Base-by-base conservation (phyloP, 2,113 vertebrate species). In the Callionymus lyra region DNA sequence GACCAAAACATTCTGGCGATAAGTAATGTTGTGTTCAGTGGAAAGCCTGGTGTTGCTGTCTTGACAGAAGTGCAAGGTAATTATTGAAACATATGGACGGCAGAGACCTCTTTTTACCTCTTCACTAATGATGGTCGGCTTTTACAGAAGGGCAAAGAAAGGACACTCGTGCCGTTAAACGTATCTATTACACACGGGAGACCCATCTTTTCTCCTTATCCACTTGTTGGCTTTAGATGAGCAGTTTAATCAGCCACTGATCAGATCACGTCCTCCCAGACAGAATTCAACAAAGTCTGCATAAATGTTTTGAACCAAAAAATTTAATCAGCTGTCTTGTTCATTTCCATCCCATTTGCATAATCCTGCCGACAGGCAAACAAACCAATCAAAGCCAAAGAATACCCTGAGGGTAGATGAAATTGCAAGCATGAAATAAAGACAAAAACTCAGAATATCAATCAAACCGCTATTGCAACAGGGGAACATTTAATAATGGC, bases 1-100 rank as follows among this genome's bases (percentile, higher is more conserved):
- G 21, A 27, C 21, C 21, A 27, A 4, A 27, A 8, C 21, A 27
- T 27, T 27, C 21, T 27, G 21, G 21, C 4, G 21, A 27, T 27
- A 27, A 27, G 41, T 13, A 21, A 51, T 47, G 40, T 41, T 11
- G 40, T 37, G n/a, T 47, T 34, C 34, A 50, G 57, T 34, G 8
- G 14, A 34, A 34, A 34, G 31, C 38, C 47, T 44, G 53, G 40
- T 62, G 40, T 44, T 52, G 46, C 31, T 16, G 63, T 45, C 56
- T 62, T 41, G 59, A 69, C 67, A 71, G 50, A 62, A 64, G 65
- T 65, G 58, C 50, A 54, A 65, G 64, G 68, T 79, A 74, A 81
- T 82, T 82, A 76, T 68, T 53, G 71, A 70, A 79, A 79, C 70
- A 79, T 79, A 79, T 77, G 74, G 76, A 67, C 56, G 64, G 63